Evolutionary conservation across 1,140 invertebrate genomes (phyloP).

Genomic region (Yoshiicerus persimilis): DNA sequence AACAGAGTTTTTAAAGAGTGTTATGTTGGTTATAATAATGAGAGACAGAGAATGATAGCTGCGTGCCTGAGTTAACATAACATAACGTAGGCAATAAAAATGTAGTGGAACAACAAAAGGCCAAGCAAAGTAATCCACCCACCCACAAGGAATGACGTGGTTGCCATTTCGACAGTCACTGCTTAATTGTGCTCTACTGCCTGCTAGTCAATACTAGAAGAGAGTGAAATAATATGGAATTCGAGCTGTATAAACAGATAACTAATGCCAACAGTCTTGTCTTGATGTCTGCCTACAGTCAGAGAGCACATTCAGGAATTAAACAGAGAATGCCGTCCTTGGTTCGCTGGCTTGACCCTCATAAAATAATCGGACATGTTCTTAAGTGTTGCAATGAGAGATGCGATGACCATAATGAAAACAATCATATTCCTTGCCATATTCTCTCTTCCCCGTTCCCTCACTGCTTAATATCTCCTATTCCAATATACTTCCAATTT

Average conservation of each 20-base stretch:
- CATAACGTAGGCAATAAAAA: not conserved
- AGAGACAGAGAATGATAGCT: not conserved
- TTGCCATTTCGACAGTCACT: too few relatives aligned
- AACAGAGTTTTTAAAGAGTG: too few relatives aligned
- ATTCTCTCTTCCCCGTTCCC: not conserved
- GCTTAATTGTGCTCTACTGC: too few relatives aligned
- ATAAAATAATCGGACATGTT: conserved; percentile 17
- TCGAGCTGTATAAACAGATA: too few relatives aligned
- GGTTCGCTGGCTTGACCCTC: conserved; percentile 8
- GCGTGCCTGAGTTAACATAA: not conserved
- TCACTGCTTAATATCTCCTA: too few relatives aligned
- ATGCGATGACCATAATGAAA: conserved; percentile 9
- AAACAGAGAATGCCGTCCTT: conserved; percentile 4
- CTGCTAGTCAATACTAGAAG: too few relatives aligned
- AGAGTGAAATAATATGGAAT: too few relatives aligned
- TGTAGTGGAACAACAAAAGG: not conserved
- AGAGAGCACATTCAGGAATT: not conserved
- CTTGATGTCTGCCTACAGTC: not conserved
- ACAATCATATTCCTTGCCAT: not conserved
- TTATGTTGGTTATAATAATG: too few relatives aligned
- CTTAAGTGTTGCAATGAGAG: not conserved
- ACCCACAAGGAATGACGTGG: not conserved
- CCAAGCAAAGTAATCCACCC: not conserved
- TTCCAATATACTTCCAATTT: too few relatives aligned
- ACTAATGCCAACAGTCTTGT: too few relatives aligned